Evolutionary conservation across 2,888 invertebrate genomes (phyloP), one percentile per base, ranked within the genome.

Genomic region (Chirona hameri): DNA sequence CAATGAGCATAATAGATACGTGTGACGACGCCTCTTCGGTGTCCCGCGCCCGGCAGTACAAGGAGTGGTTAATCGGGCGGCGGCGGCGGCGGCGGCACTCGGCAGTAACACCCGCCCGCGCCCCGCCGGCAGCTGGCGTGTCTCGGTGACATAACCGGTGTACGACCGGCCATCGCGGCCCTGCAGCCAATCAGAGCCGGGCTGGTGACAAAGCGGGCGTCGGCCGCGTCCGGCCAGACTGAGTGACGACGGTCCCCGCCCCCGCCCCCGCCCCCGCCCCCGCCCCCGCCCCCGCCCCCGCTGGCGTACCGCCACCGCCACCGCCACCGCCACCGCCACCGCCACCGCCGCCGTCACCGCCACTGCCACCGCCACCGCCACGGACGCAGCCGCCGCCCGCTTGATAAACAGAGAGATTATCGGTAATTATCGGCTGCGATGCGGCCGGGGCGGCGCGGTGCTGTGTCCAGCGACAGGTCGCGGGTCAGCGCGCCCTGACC

Each of bases 1-100:
- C 76, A 76, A 76, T 76, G 76, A 76, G 39, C 76, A 24, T 76
- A 76, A 76, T 46, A 39, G 76, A 39, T 76, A 46, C 76, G 4
- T 21, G 18, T 76, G 76, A 39, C 76, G 76, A 76, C 76, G 76
- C 76, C 76, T 46, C 76, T 46, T 24, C 76, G 15, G 46, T 76
- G 76, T 76, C 76, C 2, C 39, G 7, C 31, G 76, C 27, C 24
- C 39, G 1, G 10, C 46, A 9, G 76, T 24, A 18, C n/a, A 18
- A 24, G 24, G 14, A 14, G 31, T 31, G 27, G 21, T 31, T 72
- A 72, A 65, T n/a, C 72, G 31, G 18, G 72, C 72, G 72, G 31
- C 72, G 18, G 72, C 29, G 3, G 27, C 31, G 9, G 9, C 31
- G 18, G 15, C 46, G 0, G 24, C 24, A 7, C 18, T 31, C 72